Conservation (phyloP, 2,797 vertebrate species). For the Pogoniulus pusillus region DNA sequence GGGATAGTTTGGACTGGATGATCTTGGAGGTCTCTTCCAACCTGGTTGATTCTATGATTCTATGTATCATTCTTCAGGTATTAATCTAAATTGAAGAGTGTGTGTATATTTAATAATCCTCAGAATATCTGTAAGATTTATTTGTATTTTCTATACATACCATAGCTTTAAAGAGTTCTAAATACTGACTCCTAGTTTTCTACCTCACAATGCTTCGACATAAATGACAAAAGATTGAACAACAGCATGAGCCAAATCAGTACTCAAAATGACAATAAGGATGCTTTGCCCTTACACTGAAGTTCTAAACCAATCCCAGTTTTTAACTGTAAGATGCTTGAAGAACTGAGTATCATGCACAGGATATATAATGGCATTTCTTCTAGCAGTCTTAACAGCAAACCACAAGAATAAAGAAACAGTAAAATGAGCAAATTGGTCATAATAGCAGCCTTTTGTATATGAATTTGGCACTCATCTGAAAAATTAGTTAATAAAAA, state of each 20-base stretch:
- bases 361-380: not conserved
- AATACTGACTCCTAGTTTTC: constrained; percentile 61
- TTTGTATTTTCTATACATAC: constrained; percentile 69
- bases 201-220: constrained; percentile 57
- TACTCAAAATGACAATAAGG: constrained; percentile 21
- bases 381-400: not conserved
- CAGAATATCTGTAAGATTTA: constrained; percentile 64
- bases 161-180: constrained; percentile 65
- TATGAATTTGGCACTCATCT: constrained; percentile 61
- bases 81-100: constrained; percentile 66
- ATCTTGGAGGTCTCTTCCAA: too few relatives aligned
- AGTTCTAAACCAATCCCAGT: constrained; percentile 36
- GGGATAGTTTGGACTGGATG: too few relatives aligned
- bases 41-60: too few relatives aligned
- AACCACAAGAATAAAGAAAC: not conserved
- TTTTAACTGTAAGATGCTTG: constrained; percentile 15
- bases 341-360: constrained; percentile 4
- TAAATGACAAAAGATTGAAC: constrained; percentile 56
- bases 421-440: constrained; percentile 39
- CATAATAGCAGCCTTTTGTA: constrained; percentile 27
- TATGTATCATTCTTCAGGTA: constrained; percentile 56
- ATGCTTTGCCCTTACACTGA: constrained; percentile 41
- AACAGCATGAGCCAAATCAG: constrained; percentile 52
- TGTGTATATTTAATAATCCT: constrained; percentile 76
- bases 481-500: constrained; percentile 64